phyloP scores from a whole-genome alignment of 2,113 vertebrate genomes.

The Perccottus glenii region DNA sequence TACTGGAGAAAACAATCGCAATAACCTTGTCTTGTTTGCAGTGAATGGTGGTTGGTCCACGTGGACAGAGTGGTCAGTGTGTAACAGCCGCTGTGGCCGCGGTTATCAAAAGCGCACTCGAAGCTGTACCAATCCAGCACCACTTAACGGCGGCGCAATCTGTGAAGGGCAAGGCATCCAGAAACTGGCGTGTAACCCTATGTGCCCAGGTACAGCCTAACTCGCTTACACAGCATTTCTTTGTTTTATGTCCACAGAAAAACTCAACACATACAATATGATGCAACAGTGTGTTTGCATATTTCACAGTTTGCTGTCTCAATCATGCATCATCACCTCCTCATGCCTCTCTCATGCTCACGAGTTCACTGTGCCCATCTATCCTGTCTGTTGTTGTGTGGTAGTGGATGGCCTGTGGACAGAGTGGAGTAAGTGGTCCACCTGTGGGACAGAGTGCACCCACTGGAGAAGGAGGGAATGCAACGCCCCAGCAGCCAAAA shows the following conservation, averaged over 20 bases:
- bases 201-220: slow-evolving; percentile 88
- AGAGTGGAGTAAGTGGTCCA: slow-evolving; percentile 98
- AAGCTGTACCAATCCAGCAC: slow-evolving; percentile 95
- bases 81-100: slow-evolving; percentile 91
- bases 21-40: slow-evolving; percentile 48
- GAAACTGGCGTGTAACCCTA: slow-evolving; percentile 91
- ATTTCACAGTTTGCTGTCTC: slow-evolving; percentile 34
- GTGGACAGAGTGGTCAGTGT: slow-evolving; percentile 96
- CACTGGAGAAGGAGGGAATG: slow-evolving; percentile 97
- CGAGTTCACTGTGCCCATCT: slow-evolving; percentile 42
- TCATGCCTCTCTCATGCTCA: slow-evolving; percentile 27
- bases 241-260: slow-evolving; percentile 19
- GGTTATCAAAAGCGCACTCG: slow-evolving; percentile 93
- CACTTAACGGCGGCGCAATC: slow-evolving; percentile 90
- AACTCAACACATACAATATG: slow-evolving; percentile 34
- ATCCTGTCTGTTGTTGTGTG: slow-evolving; percentile 68
- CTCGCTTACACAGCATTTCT: slow-evolving; percentile 6
- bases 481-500: slow-evolving; percentile 89
- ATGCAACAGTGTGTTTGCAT: slow-evolving; percentile 52
- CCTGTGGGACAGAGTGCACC: slow-evolving; percentile 96
- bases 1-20: background rate
- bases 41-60: slow-evolving; percentile 97
- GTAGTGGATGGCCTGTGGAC: slow-evolving; percentile 98
- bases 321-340: slow-evolving; percentile 30
- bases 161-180: slow-evolving; percentile 94